Conservation (phyloP, 2,797 vertebrate genomes). For the Triplophysa yarkandensis region DNA sequence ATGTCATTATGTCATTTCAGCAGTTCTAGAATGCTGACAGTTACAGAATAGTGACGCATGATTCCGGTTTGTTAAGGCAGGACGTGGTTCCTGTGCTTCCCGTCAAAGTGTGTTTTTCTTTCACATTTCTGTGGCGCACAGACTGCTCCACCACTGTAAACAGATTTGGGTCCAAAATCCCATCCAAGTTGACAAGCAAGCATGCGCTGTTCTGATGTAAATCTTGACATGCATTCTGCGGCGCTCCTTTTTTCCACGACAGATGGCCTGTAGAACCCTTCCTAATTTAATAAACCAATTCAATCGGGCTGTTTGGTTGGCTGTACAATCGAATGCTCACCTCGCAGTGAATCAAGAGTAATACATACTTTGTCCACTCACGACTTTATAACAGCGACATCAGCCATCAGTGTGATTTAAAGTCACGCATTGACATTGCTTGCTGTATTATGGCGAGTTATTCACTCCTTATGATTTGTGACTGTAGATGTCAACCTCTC, state of each 20-base stretch:
- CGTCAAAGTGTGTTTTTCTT: constrained; percentile 29
- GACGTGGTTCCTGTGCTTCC: constrained; percentile 4
- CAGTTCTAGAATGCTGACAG: constrained; percentile 21
- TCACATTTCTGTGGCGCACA: constrained; percentile 23
- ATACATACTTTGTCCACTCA: background rate
- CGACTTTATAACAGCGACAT: background rate
- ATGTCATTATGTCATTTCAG: constrained; percentile 25
- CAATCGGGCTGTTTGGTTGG: constrained; percentile 14
- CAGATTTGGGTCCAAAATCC: constrained; percentile 20
- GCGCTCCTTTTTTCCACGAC: background rate
- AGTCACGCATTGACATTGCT: constrained; percentile 9
- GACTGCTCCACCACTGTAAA: constrained; percentile 30
- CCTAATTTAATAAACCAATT: constrained; percentile 30
- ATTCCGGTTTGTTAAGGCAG: constrained; percentile 14
- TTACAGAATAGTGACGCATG: constrained; percentile 21
- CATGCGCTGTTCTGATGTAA: constrained; percentile 9
- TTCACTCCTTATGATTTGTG: constrained; percentile 41
- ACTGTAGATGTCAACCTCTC: constrained; percentile 28
- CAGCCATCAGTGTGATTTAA: constrained; percentile 36
- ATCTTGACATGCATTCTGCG: constrained; percentile 9
- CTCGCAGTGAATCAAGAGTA: constrained; percentile 9
- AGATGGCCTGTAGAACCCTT: constrained; percentile 15
- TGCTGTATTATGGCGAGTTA: constrained; percentile 22
- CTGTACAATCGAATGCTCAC: constrained; percentile 12
- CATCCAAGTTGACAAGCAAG: constrained; percentile 29